Evolutionary conservation across 2,888 invertebrate genomes (phyloP).

Genomic region (Agonopterix heracliana): DNA sequence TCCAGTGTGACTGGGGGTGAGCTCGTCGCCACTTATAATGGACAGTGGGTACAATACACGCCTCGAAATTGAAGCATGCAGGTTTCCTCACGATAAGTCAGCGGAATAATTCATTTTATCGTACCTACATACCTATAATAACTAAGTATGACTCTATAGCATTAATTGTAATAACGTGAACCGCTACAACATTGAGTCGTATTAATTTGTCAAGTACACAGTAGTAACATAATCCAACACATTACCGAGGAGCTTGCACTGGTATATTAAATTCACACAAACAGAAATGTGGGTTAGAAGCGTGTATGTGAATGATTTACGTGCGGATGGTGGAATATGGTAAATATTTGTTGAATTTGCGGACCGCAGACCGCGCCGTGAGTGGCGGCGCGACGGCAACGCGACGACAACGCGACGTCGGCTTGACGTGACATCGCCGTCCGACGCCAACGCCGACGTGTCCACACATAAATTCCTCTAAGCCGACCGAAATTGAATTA

Average conservation of each 20-base stretch:
- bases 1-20: too few relatives aligned
- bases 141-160: too few relatives aligned
- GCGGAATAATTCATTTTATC: too few relatives aligned
- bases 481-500: slow-evolving; percentile 56
- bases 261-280: slow-evolving; percentile 32
- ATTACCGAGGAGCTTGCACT: slow-evolving; percentile 9
- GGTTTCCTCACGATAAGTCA: too few relatives aligned
- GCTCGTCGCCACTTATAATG: too few relatives aligned
- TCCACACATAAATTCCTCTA: slow-evolving; percentile 45
- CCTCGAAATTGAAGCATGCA: too few relatives aligned
- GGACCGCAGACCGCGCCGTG: slow-evolving; percentile 21
- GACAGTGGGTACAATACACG: too few relatives aligned
- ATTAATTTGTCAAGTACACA: background rate
- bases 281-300: slow-evolving; percentile 32
- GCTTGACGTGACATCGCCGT: slow-evolving; percentile 14
- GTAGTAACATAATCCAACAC: slow-evolving; percentile 3
- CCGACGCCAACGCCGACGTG: slow-evolving; percentile 24
- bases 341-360: slow-evolving; percentile 36
- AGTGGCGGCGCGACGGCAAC: slow-evolving; percentile 14
- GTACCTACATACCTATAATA: too few relatives aligned
- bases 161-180: background rate
- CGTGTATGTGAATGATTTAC: slow-evolving; percentile 35
- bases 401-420: slow-evolving; percentile 4
- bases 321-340: slow-evolving; percentile 17
- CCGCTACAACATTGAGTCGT: slow-evolving; percentile 9